A percentile compares a stretch with the other conserved stretches of the same genome.
phyloP scores from a whole-genome alignment of 2,888 invertebrate genomes.

The Camptogramma bilineatum region DNA sequence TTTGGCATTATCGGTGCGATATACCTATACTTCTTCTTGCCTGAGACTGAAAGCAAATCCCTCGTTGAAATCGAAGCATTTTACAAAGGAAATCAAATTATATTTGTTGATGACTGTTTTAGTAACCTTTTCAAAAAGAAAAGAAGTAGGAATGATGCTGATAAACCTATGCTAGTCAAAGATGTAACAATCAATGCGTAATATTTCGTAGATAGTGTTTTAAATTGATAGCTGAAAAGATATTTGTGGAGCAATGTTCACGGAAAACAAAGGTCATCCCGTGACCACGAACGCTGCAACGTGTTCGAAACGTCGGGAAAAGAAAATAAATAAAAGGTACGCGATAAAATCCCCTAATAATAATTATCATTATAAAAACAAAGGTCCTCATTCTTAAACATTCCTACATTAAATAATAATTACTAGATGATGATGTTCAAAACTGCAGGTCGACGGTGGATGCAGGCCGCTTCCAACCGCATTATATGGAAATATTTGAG shows the following conservation, averaged over 20 bases:
- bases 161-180: slow-evolving; percentile 72
- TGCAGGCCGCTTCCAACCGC: too few relatives aligned
- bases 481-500: too few relatives aligned
- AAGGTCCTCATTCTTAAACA: too few relatives aligned
- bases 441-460: too few relatives aligned
- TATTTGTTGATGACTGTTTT: slow-evolving; percentile 76
- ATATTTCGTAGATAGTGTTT: slow-evolving; percentile 9
- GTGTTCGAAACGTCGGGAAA: too few relatives aligned
- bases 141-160: slow-evolving; percentile 52
- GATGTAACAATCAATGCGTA: slow-evolving; percentile 35
- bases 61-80: slow-evolving; percentile 82
- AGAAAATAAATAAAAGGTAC: too few relatives aligned
- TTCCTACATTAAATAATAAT: too few relatives aligned
- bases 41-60: slow-evolving; percentile 83
- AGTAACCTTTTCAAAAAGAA: slow-evolving; percentile 74
- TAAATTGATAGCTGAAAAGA: not conserved
- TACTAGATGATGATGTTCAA: too few relatives aligned
- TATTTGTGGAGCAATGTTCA: not conserved
- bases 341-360: too few relatives aligned
- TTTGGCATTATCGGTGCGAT: slow-evolving; percentile 77
- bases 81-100: slow-evolving; percentile 70
- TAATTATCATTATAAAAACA: too few relatives aligned
- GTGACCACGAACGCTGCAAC: too few relatives aligned
- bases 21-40: slow-evolving; percentile 81
- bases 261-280: not conserved